A percentile compares a stretch with the other conserved stretches of the same genome.
Conservation (phyloP, 2,113 vertebrate genomes). For the Ammospiza nelsoni region DNA sequence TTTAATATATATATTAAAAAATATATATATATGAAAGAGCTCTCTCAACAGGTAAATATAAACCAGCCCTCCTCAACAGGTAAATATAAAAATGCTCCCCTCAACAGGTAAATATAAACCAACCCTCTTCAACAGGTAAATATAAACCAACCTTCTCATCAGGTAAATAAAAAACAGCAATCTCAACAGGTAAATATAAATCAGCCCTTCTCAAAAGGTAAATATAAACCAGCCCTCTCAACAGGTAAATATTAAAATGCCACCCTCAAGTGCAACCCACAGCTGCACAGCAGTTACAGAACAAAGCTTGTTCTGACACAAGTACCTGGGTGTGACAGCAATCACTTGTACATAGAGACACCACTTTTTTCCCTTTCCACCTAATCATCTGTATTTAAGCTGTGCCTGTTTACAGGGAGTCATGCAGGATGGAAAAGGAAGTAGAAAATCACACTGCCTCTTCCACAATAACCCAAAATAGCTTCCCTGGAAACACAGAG, state of each 20-base stretch:
- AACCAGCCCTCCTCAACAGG: no score
- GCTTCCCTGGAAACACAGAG: neutral
- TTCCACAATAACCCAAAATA: neutral
- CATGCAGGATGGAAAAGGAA: neutral
- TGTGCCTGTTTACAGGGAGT: neutral
- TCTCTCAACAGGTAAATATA: no score
- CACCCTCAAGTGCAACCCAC: neutral
- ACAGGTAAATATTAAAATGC: neutral
- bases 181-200: no score
- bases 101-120: no score
- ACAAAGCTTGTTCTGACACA: neutral
- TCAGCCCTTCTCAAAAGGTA: neutral
- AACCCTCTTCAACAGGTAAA: no score
- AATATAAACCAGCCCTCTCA: neutral
- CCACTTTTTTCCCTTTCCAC: neutral
- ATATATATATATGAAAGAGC: no score
- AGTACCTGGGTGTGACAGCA: neutral
- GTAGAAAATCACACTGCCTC: neutral
- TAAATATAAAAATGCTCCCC: no score
- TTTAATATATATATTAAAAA: no score
- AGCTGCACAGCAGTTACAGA: neutral
- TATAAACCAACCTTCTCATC: no score
- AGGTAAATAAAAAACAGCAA: no score
- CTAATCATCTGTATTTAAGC: constrained; percentile 25
- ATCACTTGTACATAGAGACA: neutral